Evolutionary conservation across 2,888 invertebrate species (phyloP).

Genomic region (Spatulosminthurus flaviceps): DNA sequence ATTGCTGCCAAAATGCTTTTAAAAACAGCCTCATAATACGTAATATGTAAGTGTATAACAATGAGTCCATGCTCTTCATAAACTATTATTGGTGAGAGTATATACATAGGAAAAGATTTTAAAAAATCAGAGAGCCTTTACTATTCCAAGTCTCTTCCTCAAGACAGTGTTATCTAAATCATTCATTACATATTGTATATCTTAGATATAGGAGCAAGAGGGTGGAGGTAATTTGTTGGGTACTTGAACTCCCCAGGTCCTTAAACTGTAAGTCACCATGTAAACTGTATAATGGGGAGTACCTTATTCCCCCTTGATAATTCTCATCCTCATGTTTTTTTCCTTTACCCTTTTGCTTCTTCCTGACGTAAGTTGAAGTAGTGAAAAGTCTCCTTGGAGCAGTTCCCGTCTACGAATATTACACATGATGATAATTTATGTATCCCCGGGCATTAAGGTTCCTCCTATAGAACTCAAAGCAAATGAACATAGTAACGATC

Average conservation of each 20-base stretch:
- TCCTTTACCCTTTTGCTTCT: background rate
- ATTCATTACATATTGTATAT: background rate
- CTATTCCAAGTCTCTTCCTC: background rate
- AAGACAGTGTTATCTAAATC: background rate
- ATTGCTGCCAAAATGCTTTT: too few relatives aligned
- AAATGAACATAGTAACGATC: too few relatives aligned
- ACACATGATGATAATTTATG: constrained; percentile 2
- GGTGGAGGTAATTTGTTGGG: background rate
- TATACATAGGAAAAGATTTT: background rate
- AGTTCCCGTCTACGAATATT: background rate
- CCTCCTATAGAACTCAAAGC: background rate
- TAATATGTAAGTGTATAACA: too few relatives aligned
- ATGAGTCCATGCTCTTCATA: too few relatives aligned
- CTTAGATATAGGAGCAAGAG: background rate
- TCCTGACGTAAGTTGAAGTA: too few relatives aligned
- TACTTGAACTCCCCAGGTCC: constrained; percentile 2
- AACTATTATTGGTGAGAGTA: background rate
- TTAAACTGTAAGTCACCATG: constrained; percentile 18
- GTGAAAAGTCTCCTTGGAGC: background rate
- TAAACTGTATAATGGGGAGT: constrained; percentile 2
- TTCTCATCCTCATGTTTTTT: background rate
- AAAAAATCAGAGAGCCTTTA: background rate
- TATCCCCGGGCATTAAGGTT: background rate
- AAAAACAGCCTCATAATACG: too few relatives aligned
- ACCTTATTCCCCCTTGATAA: background rate